Base-by-base conservation (phyloP, 2,797 vertebrate genomes). In the Emydoidea blandingii region DNA sequence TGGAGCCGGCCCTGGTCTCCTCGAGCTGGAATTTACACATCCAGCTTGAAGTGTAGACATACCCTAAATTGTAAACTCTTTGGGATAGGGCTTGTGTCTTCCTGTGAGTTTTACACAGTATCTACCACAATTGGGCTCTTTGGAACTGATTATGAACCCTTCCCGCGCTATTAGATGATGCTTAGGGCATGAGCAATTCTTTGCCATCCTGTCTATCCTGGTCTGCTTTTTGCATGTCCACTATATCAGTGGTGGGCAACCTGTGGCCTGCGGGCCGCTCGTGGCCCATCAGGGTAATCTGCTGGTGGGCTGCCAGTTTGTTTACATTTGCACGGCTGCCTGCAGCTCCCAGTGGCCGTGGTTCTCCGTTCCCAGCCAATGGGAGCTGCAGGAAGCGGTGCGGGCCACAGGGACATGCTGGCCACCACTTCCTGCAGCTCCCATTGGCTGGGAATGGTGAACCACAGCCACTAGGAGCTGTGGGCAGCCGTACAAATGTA, bases 21-120 rank as follows among this genome's bases (percentile, higher is more conserved):
- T 19, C 16, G 4, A 65, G 34, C 16, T n/a, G 34, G 18, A 37
- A 37, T 37, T 68, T 68, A 68, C 19, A 68, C n/a, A n/a, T 37
- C 18, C 18, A 4, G 74, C 10, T 25, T 54, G 41, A 8, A 7
- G 18, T 49, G 9, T 68, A 37, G 85, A 65, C 0, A 1, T 65
- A 14, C 5, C 65, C 21, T 84, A 74, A 25, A 37, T 0, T 18
- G 1, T 57, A 82, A 23, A 0, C 19, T 91, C 92, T 79, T 68
- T 9, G 37, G 56, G 89, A 12, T 54, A 81, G 29, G 15, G 9
- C 0, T 0, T 83, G 10, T 83, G 10, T 76, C 91, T 94, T 90
- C 27, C 89, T 78, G 50, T 81, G 1, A 41, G 53, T 90, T 92
- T 37, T 91, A 21, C 19, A 68, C 18, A 18, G 16, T n/a, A 65